Base-by-base conservation (phyloP, 1,140 invertebrate genomes). In the Dysdera silvatica region DNA sequence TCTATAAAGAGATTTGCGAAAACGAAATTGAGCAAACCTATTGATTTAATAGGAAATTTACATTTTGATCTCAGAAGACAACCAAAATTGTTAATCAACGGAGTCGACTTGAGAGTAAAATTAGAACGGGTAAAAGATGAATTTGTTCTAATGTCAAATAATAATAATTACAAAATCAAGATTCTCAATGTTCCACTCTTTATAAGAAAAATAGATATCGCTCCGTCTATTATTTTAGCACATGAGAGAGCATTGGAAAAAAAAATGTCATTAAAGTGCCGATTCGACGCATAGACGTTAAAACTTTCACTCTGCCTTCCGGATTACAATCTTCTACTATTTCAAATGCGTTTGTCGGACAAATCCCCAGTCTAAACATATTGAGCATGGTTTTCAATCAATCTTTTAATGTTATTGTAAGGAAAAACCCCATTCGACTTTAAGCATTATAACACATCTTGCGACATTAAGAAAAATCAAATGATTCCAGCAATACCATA, bases 361-460 rank as follows among this genome's bases (percentile, higher is more conserved):
- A 60, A 31, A 6, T 60, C 16, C 57, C 57, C 0, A 51, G 10
- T 7, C 47, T 24, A 2, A 7, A 51, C 12, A 60, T 60, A 20
- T 20, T 60, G 12, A 48, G 33, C 10, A 40, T 60, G 14, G 35
- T 52, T 4, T 60, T 48, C 1, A 60, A 60, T 43, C 14, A 26
- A 12, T 45, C 57, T 4, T 60, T 14, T 41, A 60, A 60, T 41
- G 57, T 33, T 3, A 28, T 10, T 26, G 28, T 40, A n/a, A 31
- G 3, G 14, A 60, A 60, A 31, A 60, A 60, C 10, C 48, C 57
- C n/a, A 20, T 60, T 60, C 23, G 23, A 60, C 8, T 60, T 60
- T 60, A 32, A 52, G 5, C 57, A 60, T 41, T 51, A 60, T 41
- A 23, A 60, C 47, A n/a, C 52, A 37, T 37, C 41, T 2, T 51